phyloP scores from a whole-genome alignment of 2,888 invertebrate species.

The Zygogramma bicolorata region DNA sequence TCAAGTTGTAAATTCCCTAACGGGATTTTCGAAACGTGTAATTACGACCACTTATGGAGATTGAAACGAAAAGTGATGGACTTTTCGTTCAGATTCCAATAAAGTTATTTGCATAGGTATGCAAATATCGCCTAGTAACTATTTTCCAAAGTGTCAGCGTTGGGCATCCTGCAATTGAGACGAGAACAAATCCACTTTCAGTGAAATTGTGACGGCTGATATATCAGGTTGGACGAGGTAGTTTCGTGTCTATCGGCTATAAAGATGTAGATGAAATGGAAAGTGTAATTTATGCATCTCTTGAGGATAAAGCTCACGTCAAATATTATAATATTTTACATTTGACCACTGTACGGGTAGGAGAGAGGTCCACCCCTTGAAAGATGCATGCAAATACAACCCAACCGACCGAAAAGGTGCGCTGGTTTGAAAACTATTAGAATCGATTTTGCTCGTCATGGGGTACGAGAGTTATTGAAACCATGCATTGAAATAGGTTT shows the following conservation, averaged over 20 bases:
- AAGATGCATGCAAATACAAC: too few relatives aligned
- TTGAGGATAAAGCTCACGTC: too few relatives aligned
- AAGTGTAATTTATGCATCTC: background rate
- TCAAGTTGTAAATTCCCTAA: background rate
- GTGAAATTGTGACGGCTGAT: background rate
- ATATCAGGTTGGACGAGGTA: background rate
- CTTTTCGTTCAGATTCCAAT: background rate
- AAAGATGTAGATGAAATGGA: background rate
- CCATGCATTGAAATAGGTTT: too few relatives aligned
- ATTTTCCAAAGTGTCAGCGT: background rate
- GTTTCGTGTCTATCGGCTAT: background rate
- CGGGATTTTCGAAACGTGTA: background rate
- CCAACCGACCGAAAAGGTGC: too few relatives aligned
- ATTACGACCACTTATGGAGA: background rate
- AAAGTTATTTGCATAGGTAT: slow-evolving; percentile 6
- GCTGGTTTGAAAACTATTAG: too few relatives aligned
- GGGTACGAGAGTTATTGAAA: too few relatives aligned
- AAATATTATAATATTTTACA: too few relatives aligned
- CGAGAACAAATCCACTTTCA: background rate
- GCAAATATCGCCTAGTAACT: background rate
- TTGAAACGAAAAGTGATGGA: background rate
- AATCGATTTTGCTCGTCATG: too few relatives aligned
- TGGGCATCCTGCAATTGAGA: background rate
- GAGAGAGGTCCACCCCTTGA: too few relatives aligned
- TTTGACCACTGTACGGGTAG: too few relatives aligned